Base-by-base conservation (phyloP, 2,113 vertebrate species). In the Alosa alosa region DNA sequence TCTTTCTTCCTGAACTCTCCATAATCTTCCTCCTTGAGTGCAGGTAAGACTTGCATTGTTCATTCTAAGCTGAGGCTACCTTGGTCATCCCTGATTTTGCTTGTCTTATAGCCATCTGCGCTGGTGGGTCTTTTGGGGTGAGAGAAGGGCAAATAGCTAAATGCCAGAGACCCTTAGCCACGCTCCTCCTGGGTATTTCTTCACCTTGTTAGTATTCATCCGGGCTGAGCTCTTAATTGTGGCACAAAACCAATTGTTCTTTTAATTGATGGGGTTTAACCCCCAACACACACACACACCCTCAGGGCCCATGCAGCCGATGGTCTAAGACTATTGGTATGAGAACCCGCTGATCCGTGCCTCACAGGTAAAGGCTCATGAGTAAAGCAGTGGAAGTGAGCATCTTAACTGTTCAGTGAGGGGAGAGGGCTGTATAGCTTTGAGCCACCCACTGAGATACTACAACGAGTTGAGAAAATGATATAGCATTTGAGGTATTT, bases 231-330 rank as follows among this genome's bases (percentile, higher is more conserved):
- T 93, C 92, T 93, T 94, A 94, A 94, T 94, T 93, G 92, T 94
- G 92, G 93, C 94, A 94, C 94, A 93, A 94, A 94, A 94, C 91
- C 93, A 94, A 95, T 94, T 96, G 94, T 95, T 95, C 94, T 91
- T 90, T 94, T 94, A 94, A 94, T 93, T 94, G 93, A 94, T 92
- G 90, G 86, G 89, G 91, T 93, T 94, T 90, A 84, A 90, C 88
- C 86, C 90, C 84, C 75, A n/a, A 31, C 31, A 31, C 31, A 31
- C 31, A 31, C 31, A 31, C 87, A 86, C 87, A 52, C 85, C 86
- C 93, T 91, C 90, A 93, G 94, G 91, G 93, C 88, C 83, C 82
- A 88, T 86, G 90, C 92, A 93, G 93, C 91, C 92, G 90, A 90
- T 2, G 36, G 85, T 81, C 83, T 87, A 72, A 84, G 84, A 49